Base-by-base conservation (phyloP, 1,140 invertebrate genomes). In the Nasonia giraulti region DNA sequence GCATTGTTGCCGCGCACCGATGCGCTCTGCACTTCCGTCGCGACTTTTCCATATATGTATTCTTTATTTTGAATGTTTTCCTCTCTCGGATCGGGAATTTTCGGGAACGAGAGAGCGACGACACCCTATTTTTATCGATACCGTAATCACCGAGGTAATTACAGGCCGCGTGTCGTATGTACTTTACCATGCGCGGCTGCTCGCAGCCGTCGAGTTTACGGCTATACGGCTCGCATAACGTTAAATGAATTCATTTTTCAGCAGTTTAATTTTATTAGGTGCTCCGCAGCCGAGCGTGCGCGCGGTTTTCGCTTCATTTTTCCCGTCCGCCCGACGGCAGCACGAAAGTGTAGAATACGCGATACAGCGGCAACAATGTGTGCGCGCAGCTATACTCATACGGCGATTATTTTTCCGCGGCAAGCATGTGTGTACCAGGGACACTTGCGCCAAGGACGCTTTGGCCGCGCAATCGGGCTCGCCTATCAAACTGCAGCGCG, bases 1-100 rank as follows among this genome's bases (percentile, higher is more conserved):
- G 85, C 82, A 88, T 88, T 87, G 71, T n/a, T 62, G 40, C 14
- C 7, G n/a, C n/a, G 80, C 79, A 80, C 33, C 37, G 20, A 73
- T 80, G 79, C n/a, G 20, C 23, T 23, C 23, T 4, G 23, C n/a
- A 33, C 31, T 82, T 82, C 80, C 71, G 71, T 76, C 55, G 40
- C 50, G 27, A 27, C 33, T 66, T 17, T 66, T 23, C 31, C 8
- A 14, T 37, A 20, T n/a, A 20, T n/a, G n/a, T 44, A 2, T 69
- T 47, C 10, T 55, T 55, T 69, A n/a, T 7, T 69, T n/a, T 27
- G 66, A 27, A 3, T 69, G 14, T 17, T 68, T 6, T 80, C 5
- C n/a, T 2, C 14, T 62, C 27, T 1, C 27, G 68, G 7, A 71
- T 62, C 4, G 55, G n/a, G 17, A 62, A 62, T 62, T 62, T 62